Percentiles rank a stretch among this genome's conserved stretches.
Conservation (phyloP, 2,113 vertebrate species). For the Takifugu flavidus region DNA sequence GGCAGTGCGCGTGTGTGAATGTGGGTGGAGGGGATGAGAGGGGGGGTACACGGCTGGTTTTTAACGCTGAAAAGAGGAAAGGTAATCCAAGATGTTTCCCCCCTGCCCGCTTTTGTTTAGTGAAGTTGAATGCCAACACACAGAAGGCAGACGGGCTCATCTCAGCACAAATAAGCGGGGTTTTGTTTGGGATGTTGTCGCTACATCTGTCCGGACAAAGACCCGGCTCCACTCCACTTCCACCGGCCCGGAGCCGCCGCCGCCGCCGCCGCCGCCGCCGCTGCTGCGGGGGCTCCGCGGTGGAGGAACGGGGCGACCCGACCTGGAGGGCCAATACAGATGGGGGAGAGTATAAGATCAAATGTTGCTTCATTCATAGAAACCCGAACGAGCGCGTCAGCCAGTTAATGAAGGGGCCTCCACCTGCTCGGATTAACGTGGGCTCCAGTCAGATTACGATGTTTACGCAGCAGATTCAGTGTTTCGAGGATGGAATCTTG, state of each 20-base stretch:
- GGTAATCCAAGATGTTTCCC: slow-evolving; percentile 70
- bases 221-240: slow-evolving; percentile 82
- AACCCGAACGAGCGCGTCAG: slow-evolving; percentile 34
- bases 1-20: slow-evolving; percentile 14
- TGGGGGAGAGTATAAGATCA: neutral
- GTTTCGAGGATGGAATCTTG: too few relatives aligned
- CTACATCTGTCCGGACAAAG: slow-evolving; percentile 85
- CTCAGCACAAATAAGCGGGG: slow-evolving; percentile 81
- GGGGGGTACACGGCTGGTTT: slow-evolving; percentile 23
- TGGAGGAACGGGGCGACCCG: neutral
- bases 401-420: slow-evolving; percentile 41
- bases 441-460: too few relatives aligned
- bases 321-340: slow-evolving; percentile 35
- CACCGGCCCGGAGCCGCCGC: slow-evolving; percentile 72
- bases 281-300: slow-evolving; percentile 43
- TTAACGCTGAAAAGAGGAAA: slow-evolving; percentile 64
- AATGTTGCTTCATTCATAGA: slow-evolving; percentile 11
- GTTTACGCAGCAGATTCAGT: too few relatives aligned
- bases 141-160: slow-evolving; percentile 77
- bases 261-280: slow-evolving; percentile 75
- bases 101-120: slow-evolving; percentile 57
- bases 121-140: slow-evolving; percentile 77
- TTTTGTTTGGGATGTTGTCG: slow-evolving; percentile 87
- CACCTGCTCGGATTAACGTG: slow-evolving; percentile 32
- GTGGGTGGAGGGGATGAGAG: too few relatives aligned